Conservation (phyloP, 2,113 vertebrate species). For the Eclectus roratus region DNA sequence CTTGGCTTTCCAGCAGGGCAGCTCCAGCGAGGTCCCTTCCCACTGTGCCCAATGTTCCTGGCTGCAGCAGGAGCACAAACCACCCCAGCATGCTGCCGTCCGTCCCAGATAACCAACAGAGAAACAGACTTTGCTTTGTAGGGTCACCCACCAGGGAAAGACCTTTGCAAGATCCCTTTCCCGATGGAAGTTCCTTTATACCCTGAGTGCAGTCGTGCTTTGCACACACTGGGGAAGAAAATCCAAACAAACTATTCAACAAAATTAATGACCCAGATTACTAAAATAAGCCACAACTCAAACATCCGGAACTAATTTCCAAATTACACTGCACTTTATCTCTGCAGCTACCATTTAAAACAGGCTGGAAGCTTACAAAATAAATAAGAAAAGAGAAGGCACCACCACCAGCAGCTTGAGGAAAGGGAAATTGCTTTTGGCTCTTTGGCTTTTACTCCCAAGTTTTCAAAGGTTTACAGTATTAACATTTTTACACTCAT, state of each 20-base stretch:
- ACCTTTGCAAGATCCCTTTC: background rate
- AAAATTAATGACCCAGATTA: constrained; percentile 53
- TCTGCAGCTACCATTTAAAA: constrained; percentile 3
- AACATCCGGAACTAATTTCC: constrained; percentile 39
- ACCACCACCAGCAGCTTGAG: background rate
- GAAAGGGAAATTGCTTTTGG: background rate
- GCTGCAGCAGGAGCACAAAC: background rate
- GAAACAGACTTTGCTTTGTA: background rate
- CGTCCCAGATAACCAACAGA: background rate
- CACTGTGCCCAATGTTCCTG: fast-evolving
- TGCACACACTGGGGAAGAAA: background rate
- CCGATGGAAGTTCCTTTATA: background rate
- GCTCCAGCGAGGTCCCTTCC: fast-evolving
- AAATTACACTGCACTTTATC: constrained; percentile 18
- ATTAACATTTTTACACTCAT: constrained; percentile 8
- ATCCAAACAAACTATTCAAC: background rate
- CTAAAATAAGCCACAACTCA: constrained; percentile 48
- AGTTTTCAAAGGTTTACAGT: background rate
- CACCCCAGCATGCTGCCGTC: background rate
- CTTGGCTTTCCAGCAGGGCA: background rate
- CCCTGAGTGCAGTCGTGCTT: background rate
- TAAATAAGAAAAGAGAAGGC: background rate
- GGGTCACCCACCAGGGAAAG: background rate
- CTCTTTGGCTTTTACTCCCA: background rate
- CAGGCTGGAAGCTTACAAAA: background rate